These are phyloP conservation scores for Tamandua tetradactyla DNA, from an alignment of 2,797 vertebrate genomes.

Conservation along the genomic window DNA sequence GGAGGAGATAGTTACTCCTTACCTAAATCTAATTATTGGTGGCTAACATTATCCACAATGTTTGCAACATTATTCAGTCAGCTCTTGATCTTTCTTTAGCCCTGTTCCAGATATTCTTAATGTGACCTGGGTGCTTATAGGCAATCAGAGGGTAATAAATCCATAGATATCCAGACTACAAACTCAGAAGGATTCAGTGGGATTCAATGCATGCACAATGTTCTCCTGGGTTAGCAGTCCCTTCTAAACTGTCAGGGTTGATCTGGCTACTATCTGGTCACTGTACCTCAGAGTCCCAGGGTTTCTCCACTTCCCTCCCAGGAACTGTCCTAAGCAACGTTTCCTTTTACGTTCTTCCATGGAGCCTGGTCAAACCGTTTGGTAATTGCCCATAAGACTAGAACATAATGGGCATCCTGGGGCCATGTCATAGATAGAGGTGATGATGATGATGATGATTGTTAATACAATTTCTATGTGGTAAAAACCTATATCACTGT, in stretches of 20 bases:
- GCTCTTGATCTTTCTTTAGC: neutral
- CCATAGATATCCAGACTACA: neutral
- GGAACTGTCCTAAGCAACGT: neutral
- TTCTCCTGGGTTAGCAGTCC: neutral
- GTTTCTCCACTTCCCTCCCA: neutral
- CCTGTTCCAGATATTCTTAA: neutral
- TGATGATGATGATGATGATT: neutral
- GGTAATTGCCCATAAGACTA: neutral
- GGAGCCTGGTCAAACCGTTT: neutral
- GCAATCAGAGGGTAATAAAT: neutral
- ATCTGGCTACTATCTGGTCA: neutral
- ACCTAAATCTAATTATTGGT: constrained; percentile 6
- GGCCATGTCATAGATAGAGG: neutral
- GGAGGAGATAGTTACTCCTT: neutral
- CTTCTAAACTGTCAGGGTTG: neutral
- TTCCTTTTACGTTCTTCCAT: neutral
- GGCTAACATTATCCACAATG: neutral
- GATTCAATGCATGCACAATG: neutral
- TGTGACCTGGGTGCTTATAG: neutral
- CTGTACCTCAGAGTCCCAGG: neutral
- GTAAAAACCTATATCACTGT: neutral
- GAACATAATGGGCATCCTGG: neutral
- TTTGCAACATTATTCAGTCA: neutral
- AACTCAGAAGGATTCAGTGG: neutral
- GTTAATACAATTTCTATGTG: neutral